Percentiles rank a stretch among this genome's conserved stretches.
Evolutionary conservation across 53 echinoderm and acorn worm genomes (phyloP).

Genomic region (Mesocentrotus franciscanus): DNA sequence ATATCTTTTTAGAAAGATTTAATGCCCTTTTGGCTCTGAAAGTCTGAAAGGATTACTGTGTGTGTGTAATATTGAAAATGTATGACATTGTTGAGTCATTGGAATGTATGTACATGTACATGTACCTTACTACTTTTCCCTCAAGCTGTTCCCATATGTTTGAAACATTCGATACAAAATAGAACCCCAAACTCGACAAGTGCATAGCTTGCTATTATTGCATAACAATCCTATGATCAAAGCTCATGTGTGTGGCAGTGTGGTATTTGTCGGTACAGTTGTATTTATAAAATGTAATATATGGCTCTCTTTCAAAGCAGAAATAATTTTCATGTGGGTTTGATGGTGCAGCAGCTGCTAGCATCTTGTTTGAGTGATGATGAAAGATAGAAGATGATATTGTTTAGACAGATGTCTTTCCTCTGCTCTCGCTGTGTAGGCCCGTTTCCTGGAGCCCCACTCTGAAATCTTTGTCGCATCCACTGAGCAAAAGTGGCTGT

Average conservation of each 20-base stretch:
- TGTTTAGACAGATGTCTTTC: conserved; percentile 66
- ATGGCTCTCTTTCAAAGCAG: conserved; percentile 23
- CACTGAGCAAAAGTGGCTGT: conserved; percentile 56
- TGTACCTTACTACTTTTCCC: not conserved
- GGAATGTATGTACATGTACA: not conserved
- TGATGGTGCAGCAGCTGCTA: conserved; percentile 47
- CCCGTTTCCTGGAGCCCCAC: conserved; percentile 56
- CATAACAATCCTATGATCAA: not conserved
- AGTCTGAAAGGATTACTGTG: not conserved
- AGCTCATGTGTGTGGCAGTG: not conserved
- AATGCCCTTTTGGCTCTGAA: too few relatives aligned
- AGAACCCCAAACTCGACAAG: not conserved
- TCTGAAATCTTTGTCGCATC: conserved; percentile 36
- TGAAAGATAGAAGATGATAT: conserved; percentile 67
- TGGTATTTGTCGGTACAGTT: not conserved
- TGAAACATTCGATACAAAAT: not conserved
- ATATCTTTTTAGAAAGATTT: too few relatives aligned
- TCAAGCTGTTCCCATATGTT: not conserved
- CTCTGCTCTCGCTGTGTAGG: conserved; percentile 59
- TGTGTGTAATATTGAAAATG: not conserved
- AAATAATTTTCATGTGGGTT: conserved; percentile 58
- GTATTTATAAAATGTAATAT: conserved; percentile 3
- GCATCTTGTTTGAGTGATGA: conserved; percentile 58
- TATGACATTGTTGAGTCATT: not conserved
- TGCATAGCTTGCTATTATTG: conserved; percentile 12